Evolutionary conservation across 2,113 vertebrate genomes (phyloP).

Genomic region (Triplophysa dalaica): DNA sequence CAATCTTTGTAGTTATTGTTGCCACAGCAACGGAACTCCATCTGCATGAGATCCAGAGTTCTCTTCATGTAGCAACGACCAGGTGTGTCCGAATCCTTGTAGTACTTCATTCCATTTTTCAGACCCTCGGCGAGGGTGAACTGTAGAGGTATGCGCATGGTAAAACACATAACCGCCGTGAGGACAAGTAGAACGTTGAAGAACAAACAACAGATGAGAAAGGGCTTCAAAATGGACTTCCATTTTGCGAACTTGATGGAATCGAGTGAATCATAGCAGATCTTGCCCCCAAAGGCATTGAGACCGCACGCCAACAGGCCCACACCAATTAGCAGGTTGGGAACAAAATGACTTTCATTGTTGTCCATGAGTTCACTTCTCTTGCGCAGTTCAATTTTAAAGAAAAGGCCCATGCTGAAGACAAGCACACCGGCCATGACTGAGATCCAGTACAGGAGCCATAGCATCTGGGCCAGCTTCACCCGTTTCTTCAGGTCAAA

Average conservation of each 20-base stretch:
- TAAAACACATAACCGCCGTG: conserved; percentile 81
- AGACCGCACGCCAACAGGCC: conserved; percentile 84
- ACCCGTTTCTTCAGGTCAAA: conserved; percentile 93
- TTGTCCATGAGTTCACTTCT: conserved; percentile 97
- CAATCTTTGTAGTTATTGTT: conserved; percentile 94
- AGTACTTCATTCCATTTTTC: conserved; percentile 89
- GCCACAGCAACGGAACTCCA: conserved; percentile 95
- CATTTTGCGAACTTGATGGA: conserved; percentile 86
- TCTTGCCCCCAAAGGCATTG: conserved; percentile 89
- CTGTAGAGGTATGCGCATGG: conserved; percentile 87
- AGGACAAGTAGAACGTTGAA: conserved; percentile 82
- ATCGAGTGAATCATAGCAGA: conserved; percentile 96
- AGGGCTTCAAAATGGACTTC: conserved; percentile 86
- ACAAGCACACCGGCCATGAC: conserved; percentile 88
- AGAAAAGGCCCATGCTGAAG: conserved; percentile 91
- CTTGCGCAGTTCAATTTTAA: conserved; percentile 95
- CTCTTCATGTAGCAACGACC: conserved; percentile 98
- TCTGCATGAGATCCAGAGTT: conserved; percentile 95
- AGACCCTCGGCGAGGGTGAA: conserved; percentile 87
- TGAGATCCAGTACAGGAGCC: conserved; percentile 97
- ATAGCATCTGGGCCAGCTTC: conserved; percentile 92
- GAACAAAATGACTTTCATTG: conserved; percentile 93
- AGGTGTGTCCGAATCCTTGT: conserved; percentile 94
- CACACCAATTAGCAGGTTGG: conserved; percentile 89
- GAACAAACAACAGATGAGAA: conserved; percentile 79